Conservation (phyloP, 2,888 invertebrate genomes). For the Prenolepis imparis region DNA sequence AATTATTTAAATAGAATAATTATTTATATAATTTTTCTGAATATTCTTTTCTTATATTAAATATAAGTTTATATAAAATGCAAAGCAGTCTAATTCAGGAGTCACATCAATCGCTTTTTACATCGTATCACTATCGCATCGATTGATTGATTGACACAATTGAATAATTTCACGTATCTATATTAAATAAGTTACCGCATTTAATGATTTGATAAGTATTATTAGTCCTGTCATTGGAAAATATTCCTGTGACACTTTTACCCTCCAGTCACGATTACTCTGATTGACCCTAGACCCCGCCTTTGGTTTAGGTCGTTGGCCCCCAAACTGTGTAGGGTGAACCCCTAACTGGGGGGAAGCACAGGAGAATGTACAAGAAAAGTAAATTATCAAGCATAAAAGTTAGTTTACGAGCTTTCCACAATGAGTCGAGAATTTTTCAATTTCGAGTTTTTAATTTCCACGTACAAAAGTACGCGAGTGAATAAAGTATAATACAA, state of each 20-base stretch:
- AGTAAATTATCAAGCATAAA: slow-evolving; percentile 26
- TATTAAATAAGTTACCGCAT: slow-evolving; percentile 2
- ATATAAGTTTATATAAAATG: neutral
- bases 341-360: neutral
- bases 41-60: neutral
- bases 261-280: slow-evolving; percentile 43
- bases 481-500: too few species aligned
- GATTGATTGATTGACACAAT: neutral
- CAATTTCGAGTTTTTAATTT: slow-evolving; percentile 9
- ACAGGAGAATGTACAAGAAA: slow-evolving; percentile 11
- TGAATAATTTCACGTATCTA: neutral
- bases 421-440: neutral
- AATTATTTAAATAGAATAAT: too few species aligned
- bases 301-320: slow-evolving; percentile 43
- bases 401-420: slow-evolving; percentile 12
- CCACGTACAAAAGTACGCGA: neutral
- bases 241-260: slow-evolving; percentile 37
- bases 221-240: slow-evolving; percentile 14
- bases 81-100: neutral
- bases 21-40: neutral
- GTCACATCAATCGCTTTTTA: neutral
- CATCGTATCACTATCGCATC: neutral
- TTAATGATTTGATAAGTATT: neutral
- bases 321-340: neutral
- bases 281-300: slow-evolving; percentile 40